A percentile compares a stretch with the other conserved stretches of the same genome.
These are phyloP conservation scores for Archocentrus centrarchus DNA, from an alignment of 2,113 vertebrate genomes.

Conservation along the genomic window DNA sequence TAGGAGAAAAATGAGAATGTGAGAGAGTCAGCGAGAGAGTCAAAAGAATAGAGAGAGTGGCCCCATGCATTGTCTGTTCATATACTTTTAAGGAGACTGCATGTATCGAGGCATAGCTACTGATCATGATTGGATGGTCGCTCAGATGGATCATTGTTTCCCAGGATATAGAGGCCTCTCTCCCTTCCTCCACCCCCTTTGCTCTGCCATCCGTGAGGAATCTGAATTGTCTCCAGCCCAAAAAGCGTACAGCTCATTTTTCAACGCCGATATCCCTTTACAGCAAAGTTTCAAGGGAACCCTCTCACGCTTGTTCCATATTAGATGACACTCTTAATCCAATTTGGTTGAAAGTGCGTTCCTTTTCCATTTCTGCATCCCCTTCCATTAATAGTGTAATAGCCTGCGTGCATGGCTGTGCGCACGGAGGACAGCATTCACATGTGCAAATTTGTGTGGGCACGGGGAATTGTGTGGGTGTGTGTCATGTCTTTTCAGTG, in stretches of 20 bases:
- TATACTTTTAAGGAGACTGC: conserved; percentile 35
- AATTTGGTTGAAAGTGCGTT: conserved; percentile 47
- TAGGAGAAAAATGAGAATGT: conserved; percentile 15
- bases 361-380: conserved; percentile 15
- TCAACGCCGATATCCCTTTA: conserved; percentile 42
- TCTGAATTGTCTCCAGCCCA: conserved; percentile 63
- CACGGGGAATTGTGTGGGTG: conserved; percentile 36
- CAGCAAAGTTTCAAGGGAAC: conserved; percentile 55
- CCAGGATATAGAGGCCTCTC: conserved; percentile 21
- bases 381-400: conserved; percentile 45
- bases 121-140: conserved; percentile 53
- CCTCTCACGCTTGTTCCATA: conserved; percentile 47
- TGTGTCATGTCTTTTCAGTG: conserved; percentile 69
- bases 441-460: conserved; percentile 55
- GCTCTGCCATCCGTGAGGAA: conserved; percentile 55
- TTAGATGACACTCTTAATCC: conserved; percentile 68
- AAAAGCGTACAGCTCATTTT: conserved; percentile 60
- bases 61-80: conserved; percentile 39
- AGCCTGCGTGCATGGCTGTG: conserved; percentile 10
- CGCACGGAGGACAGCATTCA: conserved; percentile 11
- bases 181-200: conserved; percentile 1
- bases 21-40: neutral
- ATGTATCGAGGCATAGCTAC: conserved; percentile 42
- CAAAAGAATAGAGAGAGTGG: conserved; percentile 15
- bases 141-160: conserved; percentile 59